Evolutionary conservation across 2,888 invertebrate species (phyloP), one percentile per base, ranked within the genome.

Genomic region (Poecilus cupreus): DNA sequence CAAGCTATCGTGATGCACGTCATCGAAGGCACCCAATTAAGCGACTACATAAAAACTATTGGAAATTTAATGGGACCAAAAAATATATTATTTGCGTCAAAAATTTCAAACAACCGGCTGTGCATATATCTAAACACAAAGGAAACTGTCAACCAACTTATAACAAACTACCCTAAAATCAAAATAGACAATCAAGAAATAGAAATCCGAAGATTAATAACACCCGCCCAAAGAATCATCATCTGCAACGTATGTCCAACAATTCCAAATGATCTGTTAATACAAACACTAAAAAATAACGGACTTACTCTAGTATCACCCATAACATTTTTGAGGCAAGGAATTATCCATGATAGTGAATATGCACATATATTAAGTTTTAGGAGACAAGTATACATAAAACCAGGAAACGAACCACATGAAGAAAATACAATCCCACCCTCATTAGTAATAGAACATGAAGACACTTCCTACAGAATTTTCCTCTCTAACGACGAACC

Each of bases 261-360:
- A 60, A 60, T 60, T n/a, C 60, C 32, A 60, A 60, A 60, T 60
- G 26, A 60, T 3, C 24, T 60, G n/a, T 5, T 60, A 60, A 13
- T 13, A 24, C 6, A 60, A 26, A 13, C 13, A 26, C 60, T 60
- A n/a, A 24, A 60, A 60, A 26, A 60, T n/a, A 26, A 24, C 3
- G 60, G 60, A 24, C 26, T 32, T n/a, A 60, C 11, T 10, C 11
- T 13, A 60, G 26, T 60, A 60, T 60, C 32, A 26, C 32, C 60
- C n/a, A 60, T 60, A 24, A 60, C 24, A n/a, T 60, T 26, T 60
- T n/a, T 60, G 6, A 60, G 26, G 8, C 60, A 60, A 32, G 60
- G 60, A 60, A 24, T 60, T 4, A 60, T 60, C 4, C 60, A 13
- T 5, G 60, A 60, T 24, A 24, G 13, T 10, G 60, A 60, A 60